Conservation (phyloP, 2,113 vertebrate genomes). For the Odobenus rosmarus region DNA sequence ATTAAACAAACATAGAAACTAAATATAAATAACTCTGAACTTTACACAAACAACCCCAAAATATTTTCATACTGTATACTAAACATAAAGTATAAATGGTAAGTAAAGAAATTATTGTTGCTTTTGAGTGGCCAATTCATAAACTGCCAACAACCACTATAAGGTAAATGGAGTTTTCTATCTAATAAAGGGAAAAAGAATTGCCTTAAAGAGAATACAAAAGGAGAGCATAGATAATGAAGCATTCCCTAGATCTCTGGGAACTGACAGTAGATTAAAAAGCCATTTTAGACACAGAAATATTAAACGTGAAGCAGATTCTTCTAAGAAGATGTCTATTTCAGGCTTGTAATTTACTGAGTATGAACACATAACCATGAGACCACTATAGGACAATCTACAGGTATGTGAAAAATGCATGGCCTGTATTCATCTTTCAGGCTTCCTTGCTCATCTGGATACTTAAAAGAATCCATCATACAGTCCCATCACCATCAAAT, state of each 20-base stretch:
- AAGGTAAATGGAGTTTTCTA: neutral
- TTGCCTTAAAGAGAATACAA: neutral
- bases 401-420: neutral
- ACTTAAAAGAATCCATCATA: neutral
- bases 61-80: neutral
- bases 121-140: neutral
- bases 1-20: neutral
- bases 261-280: neutral
- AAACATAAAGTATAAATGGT: neutral
- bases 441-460: neutral
- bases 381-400: neutral
- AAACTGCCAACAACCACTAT: neutral
- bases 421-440: neutral
- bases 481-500: neutral
- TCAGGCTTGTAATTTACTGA: neutral
- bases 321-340: neutral
- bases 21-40: neutral
- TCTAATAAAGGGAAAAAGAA: neutral
- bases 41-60: neutral
- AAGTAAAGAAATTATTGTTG: neutral
- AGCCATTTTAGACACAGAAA: neutral
- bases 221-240: neutral
- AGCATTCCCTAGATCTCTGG: neutral
- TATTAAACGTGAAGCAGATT: neutral
- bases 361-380: neutral